Conservation (phyloP, 2,113 vertebrate species). For the Tinamus guttatus region DNA sequence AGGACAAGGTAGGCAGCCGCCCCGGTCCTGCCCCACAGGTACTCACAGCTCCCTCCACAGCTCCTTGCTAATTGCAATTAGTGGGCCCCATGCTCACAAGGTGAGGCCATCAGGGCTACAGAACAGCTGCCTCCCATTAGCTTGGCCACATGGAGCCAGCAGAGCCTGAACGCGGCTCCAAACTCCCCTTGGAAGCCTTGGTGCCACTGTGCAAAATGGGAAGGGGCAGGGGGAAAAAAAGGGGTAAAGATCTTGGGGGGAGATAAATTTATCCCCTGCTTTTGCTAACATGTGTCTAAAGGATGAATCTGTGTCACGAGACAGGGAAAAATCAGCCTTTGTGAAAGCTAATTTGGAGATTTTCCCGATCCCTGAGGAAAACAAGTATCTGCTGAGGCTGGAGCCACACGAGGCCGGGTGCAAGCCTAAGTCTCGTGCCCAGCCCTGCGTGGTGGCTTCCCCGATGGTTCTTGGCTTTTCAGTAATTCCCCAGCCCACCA, state of each 20-base stretch:
- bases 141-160: neutral
- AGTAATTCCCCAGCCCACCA: neutral
- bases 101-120: neutral
- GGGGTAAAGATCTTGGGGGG: neutral
- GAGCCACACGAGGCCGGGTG: slow-evolving; percentile 4
- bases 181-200: neutral
- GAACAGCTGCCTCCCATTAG: slow-evolving; percentile 17
- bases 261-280: slow-evolving; percentile 9
- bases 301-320: neutral
- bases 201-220: neutral
- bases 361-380: slow-evolving; percentile 5
- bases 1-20: neutral
- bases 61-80: neutral
- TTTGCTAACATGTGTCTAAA: neutral
- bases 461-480: neutral
- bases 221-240: neutral
- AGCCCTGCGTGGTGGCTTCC: neutral
- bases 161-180: neutral
- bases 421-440: neutral
- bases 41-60: neutral
- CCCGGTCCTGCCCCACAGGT: neutral
- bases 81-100: neutral
- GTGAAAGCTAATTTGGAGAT: slow-evolving; percentile 23
- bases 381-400: slow-evolving; percentile 19
- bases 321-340: neutral